A percentile compares a stretch with the other conserved stretches of the same genome.
These are phyloP conservation scores for Eretmocerus hayati DNA, from an alignment of 2,888 invertebrate species.

Conservation along the genomic window DNA sequence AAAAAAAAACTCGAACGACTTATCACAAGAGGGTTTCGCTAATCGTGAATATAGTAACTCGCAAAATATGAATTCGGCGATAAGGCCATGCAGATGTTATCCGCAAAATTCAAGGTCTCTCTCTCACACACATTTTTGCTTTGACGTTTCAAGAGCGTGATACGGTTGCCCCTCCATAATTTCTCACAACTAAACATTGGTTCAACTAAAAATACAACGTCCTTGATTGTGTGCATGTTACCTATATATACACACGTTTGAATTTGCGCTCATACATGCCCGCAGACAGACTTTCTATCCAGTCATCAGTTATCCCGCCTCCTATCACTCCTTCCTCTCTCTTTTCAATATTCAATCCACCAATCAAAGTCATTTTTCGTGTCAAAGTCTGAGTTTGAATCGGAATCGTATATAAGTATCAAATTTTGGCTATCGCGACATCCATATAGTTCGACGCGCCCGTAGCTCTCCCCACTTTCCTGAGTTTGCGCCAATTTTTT, in stretches of 20 bases:
- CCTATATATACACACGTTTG: background rate
- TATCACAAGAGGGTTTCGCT: too few relatives aligned
- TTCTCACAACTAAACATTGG: constrained; percentile 47
- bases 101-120: constrained; percentile 46
- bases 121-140: constrained; percentile 29
- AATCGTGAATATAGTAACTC: too few relatives aligned
- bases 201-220: constrained; percentile 45
- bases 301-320: too few relatives aligned
- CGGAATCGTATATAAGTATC: too few relatives aligned
- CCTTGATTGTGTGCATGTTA: constrained; percentile 33
- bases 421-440: too few relatives aligned
- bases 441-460: too few relatives aligned
- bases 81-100: constrained; percentile 49
- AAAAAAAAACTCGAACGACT: too few relatives aligned
- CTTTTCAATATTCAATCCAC: constrained; percentile 7
- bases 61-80: too few relatives aligned
- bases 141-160: constrained; percentile 8
- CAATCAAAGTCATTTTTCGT: background rate
- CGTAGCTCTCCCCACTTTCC: too few relatives aligned
- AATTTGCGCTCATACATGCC: background rate
- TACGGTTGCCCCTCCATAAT: constrained; percentile 33
- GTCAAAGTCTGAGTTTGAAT: too few relatives aligned
- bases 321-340: too few relatives aligned
- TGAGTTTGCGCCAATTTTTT: too few relatives aligned
- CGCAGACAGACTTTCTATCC: background rate